Conservation (phyloP, 35 echinoderm and acorn worm genomes). For the Ptychodera flava region DNA sequence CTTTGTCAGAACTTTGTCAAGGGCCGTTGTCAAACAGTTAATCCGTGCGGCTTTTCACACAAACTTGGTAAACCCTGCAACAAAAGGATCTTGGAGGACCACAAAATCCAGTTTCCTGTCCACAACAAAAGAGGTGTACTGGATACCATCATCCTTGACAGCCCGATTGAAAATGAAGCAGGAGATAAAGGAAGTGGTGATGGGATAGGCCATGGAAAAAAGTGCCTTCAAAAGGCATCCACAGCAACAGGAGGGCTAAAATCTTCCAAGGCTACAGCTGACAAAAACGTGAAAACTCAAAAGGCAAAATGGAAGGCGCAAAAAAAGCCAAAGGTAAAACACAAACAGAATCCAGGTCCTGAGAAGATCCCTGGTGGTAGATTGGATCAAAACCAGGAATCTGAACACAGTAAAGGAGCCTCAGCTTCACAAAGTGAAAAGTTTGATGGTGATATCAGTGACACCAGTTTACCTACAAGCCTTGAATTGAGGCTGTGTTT, state of each 20-base stretch:
- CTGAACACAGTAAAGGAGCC: not conserved
- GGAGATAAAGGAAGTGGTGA: no score
- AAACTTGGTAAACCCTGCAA: not conserved
- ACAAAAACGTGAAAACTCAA: no score
- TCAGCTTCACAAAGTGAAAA: no score
- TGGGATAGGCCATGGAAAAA: no score
- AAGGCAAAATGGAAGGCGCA: no score
- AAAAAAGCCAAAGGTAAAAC: no score
- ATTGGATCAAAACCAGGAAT: not conserved
- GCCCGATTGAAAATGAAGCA: no score
- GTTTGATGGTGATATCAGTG: not conserved
- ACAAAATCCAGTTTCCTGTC: not conserved
- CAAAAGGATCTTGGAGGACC: not conserved
- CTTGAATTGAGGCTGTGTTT: not conserved
- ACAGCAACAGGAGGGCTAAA: no score
- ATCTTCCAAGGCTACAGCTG: no score
- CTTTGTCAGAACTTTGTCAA: not conserved
- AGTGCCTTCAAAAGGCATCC: no score
- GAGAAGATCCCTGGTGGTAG: not conserved
- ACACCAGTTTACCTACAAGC: not conserved
- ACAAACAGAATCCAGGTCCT: no score
- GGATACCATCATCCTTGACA: not conserved
- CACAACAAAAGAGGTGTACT: not conserved
- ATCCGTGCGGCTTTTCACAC: not conserved
- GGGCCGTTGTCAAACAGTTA: not conserved